phyloP scores from a whole-genome alignment of 2,113 vertebrate genomes.

The Myxocyprinus asiaticus region DNA sequence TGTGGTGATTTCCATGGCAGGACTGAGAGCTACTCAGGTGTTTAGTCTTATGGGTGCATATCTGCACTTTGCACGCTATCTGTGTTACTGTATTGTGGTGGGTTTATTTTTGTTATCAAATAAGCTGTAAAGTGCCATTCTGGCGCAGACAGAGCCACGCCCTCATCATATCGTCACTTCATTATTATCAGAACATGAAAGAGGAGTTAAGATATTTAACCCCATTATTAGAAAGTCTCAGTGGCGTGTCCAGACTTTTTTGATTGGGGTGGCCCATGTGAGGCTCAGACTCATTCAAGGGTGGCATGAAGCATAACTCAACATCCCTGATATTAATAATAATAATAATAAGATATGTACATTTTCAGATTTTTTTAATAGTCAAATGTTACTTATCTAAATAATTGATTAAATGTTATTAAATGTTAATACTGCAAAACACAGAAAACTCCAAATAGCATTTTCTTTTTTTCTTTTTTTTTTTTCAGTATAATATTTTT shows the following conservation, averaged over 20 bases:
- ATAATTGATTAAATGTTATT: no score
- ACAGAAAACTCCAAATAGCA: no score
- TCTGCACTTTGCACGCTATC: constrained; percentile 45
- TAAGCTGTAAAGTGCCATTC: constrained; percentile 40
- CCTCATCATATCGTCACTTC: constrained; percentile 33
- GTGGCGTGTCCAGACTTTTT: neutral
- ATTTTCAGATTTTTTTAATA: no score
- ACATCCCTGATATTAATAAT: no score
- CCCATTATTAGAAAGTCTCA: neutral
- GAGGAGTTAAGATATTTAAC: constrained; percentile 8
- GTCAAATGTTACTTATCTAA: no score
- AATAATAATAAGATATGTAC: no score
- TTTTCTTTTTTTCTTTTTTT: no score
- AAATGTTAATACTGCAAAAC: no score
- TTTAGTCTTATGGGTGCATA: constrained; percentile 30
- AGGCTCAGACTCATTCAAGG: no score
- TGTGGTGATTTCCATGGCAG: neutral
- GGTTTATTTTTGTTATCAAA: constrained; percentile 42
- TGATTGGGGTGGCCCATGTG: no score
- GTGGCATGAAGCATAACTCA: no score
- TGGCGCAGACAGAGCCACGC: constrained; percentile 16
- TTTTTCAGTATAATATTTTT: no score
- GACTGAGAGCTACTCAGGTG: constrained; percentile 32
- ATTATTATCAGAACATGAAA: constrained; percentile 9
- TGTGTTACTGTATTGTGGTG: constrained; percentile 50